Percentiles rank a stretch among this genome's conserved stretches.
Conservation (phyloP, 2,888 invertebrate genomes). For the Hofmannophila pseudospretella region DNA sequence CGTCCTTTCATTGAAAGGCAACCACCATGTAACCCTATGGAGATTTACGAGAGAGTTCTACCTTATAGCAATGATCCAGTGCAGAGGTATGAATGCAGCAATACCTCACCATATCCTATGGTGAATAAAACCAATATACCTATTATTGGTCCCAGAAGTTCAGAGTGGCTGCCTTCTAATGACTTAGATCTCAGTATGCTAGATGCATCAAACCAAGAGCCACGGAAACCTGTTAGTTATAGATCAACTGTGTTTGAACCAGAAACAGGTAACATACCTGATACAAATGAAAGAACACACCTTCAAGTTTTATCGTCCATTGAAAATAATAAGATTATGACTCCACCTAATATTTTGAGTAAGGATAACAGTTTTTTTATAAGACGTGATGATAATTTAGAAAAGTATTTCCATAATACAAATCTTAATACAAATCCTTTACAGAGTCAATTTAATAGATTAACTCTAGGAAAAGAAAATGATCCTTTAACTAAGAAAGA, state of each 20-base stretch:
- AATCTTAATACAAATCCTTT: conserved; percentile 28
- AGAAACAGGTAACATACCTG: background rate
- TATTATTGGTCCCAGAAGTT: conserved; percentile 3
- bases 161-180: conserved; percentile 41
- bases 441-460: conserved; percentile 31
- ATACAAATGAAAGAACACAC: too few species aligned
- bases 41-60: conserved; percentile 30
- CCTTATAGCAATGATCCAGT: conserved; percentile 48
- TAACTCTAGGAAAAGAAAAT: conserved; percentile 52
- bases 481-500: conserved; percentile 35
- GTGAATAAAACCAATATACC: conserved; percentile 41
- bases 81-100: conserved; percentile 50
- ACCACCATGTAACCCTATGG: conserved; percentile 24
- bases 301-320: conserved; percentile 26
- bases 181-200: conserved; percentile 63
- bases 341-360: conserved; percentile 34
- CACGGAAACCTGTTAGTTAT: conserved; percentile 6
- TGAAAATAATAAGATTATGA: conserved; percentile 26
- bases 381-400: conserved; percentile 44
- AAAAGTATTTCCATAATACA: conserved; percentile 19
- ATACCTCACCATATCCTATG: conserved; percentile 55
- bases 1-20: conserved; percentile 51
- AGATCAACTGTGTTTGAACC: conserved; percentile 5
- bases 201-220: conserved; percentile 25
- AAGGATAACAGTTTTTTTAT: conserved; percentile 57